phyloP scores from a whole-genome alignment of 2,888 invertebrate species.

The Lycaena phlaeas region DNA sequence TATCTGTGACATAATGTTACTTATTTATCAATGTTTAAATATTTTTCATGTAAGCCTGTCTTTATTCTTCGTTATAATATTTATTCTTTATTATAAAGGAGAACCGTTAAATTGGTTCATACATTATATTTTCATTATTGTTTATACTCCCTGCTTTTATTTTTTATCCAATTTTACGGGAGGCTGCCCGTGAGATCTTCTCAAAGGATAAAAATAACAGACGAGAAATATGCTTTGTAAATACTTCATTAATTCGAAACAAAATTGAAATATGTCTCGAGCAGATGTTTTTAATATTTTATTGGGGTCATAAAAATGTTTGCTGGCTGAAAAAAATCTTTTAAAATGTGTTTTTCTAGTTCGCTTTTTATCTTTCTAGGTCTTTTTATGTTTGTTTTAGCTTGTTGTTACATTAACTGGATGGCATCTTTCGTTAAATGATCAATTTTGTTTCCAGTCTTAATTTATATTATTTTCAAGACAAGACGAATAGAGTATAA shows the following conservation, averaged over 20 bases:
- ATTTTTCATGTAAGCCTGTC: background rate
- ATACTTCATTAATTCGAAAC: conserved; percentile 2
- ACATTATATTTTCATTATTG: conserved; percentile 7
- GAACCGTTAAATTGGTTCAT: conserved; percentile 3
- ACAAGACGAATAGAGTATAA: too few species aligned
- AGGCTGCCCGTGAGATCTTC: background rate
- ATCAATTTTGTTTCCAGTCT: too few species aligned
- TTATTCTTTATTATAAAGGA: background rate
- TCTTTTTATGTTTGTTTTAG: background rate
- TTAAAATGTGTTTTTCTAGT: background rate
- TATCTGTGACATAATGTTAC: too few species aligned
- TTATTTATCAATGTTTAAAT: background rate
- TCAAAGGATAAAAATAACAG: background rate
- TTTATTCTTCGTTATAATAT: background rate
- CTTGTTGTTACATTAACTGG: background rate
- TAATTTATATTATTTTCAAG: too few species aligned
- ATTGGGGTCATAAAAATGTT: background rate
- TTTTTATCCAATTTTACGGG: conserved; percentile 6
- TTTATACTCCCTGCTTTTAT: conserved; percentile 7
- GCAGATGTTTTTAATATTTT: conserved; percentile 1
- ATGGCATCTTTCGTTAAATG: background rate
- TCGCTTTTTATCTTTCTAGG: background rate
- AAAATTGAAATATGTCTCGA: background rate
- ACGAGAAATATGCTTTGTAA: background rate
- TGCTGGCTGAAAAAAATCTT: background rate